Evolutionary conservation across 1,140 invertebrate genomes (phyloP).

Genomic region (Metaphire vulgaris): DNA sequence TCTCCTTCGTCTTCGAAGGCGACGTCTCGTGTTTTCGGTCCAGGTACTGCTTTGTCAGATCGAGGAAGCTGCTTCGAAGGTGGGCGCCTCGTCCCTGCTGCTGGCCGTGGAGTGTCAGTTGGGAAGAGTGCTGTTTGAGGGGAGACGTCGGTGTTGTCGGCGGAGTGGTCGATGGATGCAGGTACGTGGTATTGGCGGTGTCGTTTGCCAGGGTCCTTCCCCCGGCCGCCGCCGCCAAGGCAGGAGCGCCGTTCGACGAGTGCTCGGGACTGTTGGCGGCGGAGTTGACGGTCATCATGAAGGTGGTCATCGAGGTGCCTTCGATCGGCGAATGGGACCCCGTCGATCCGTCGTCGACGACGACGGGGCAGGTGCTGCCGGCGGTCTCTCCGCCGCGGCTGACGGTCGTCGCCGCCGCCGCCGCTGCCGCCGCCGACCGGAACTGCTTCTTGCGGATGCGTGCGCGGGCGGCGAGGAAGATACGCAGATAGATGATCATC

Average conservation of each 20-base stretch:
- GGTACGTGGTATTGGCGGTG: not conserved
- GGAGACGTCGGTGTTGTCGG: not conserved
- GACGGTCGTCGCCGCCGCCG: not conserved
- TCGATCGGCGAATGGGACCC: not conserved
- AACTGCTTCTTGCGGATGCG: conserved; percentile 41
- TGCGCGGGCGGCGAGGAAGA: conserved; percentile 46
- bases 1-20: conserved; percentile 36
- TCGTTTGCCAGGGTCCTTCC: not conserved
- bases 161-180: not conserved
- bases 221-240: too few species aligned
- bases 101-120: not conserved
- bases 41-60: not conserved
- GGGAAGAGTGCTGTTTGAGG: not conserved
- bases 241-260: not conserved
- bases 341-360: not conserved
- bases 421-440: not conserved
- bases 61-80: not conserved
- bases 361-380: not conserved
- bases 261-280: not conserved
- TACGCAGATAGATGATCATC: conserved; percentile 50
- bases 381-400: too few species aligned
- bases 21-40: not conserved
- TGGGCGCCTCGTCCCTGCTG: not conserved
- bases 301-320: not conserved
- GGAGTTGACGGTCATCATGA: not conserved